Conservation (phyloP, 2,797 vertebrate genomes). For the Telmatherina bonti region DNA sequence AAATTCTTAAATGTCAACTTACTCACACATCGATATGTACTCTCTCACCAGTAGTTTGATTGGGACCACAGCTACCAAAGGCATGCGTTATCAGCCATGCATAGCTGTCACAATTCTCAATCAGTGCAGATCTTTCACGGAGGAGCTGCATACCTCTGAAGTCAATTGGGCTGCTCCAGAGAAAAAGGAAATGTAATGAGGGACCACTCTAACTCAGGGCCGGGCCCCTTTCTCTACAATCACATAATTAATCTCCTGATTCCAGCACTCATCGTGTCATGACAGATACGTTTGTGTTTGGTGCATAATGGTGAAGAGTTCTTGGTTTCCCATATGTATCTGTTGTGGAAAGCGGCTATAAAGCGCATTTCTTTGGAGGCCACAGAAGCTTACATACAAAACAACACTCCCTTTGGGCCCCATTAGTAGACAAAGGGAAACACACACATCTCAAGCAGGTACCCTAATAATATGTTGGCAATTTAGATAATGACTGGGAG, state of each 20-base stretch:
- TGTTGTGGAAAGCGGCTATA: slow-evolving; percentile 86
- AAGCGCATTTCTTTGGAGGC: slow-evolving; percentile 88
- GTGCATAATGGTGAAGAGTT: slow-evolving; percentile 77
- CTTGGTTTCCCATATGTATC: slow-evolving; percentile 62
- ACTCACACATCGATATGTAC: not conserved
- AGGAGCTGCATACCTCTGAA: slow-evolving; percentile 56
- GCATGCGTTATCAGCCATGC: slow-evolving; percentile 33
- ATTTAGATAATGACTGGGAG: slow-evolving; percentile 99
- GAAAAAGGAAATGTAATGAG: slow-evolving; percentile 79
- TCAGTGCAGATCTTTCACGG: slow-evolving; percentile 56
- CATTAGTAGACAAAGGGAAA: slow-evolving; percentile 88
- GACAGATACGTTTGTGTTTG: slow-evolving; percentile 78
- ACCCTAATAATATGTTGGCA: slow-evolving; percentile 94
- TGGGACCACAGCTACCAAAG: slow-evolving; percentile 13
- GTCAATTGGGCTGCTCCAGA: slow-evolving; percentile 76
- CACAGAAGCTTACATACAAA: slow-evolving; percentile 94
- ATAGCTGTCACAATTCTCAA: slow-evolving; percentile 67
- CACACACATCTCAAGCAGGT: slow-evolving; percentile 82
- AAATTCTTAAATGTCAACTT: not conserved
- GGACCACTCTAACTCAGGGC: slow-evolving; percentile 63
- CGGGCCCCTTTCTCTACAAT: slow-evolving; percentile 62
- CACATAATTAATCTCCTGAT: slow-evolving; percentile 83
- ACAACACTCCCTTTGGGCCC: slow-evolving; percentile 92
- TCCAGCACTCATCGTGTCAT: slow-evolving; percentile 74
- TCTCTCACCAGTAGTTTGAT: slow-evolving; percentile 5